Percentiles rank a stretch among this genome's conserved stretches.
phyloP scores from a whole-genome alignment of 2,888 invertebrate genomes.

The Branchipolynoe longqiensis region DNA sequence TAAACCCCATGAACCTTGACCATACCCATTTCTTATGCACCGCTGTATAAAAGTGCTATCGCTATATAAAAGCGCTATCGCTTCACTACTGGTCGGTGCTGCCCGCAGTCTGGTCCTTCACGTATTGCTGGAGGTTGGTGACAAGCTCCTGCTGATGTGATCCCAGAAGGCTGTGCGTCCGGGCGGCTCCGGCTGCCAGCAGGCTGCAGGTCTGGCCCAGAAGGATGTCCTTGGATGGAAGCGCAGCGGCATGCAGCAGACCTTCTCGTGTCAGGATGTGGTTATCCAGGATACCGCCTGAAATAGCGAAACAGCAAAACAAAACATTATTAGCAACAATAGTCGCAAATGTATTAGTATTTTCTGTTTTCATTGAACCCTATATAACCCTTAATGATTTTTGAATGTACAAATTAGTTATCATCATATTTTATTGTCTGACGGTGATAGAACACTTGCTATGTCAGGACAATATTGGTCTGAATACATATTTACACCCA shows the following conservation, averaged over 20 bases:
- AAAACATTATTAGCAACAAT: too few species aligned
- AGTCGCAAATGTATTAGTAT: background rate
- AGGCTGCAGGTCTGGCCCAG: conserved; percentile 59
- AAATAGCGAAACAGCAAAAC: too few species aligned
- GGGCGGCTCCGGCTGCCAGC: conserved; percentile 45
- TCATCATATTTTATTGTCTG: too few species aligned
- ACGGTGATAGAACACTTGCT: too few species aligned
- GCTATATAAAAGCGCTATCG: too few species aligned
- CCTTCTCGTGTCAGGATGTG: conserved; percentile 61
- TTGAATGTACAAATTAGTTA: too few species aligned
- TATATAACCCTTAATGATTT: background rate
- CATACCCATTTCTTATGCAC: too few species aligned
- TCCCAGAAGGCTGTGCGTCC: conserved; percentile 48
- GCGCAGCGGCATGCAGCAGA: conserved; percentile 57
- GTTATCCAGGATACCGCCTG: conserved; percentile 64
- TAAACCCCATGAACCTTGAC: too few species aligned
- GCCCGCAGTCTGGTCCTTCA: conserved; percentile 38
- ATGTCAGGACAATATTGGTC: too few species aligned
- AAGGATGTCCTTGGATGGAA: conserved; percentile 59
- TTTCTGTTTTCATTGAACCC: background rate
- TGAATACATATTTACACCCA: too few species aligned
- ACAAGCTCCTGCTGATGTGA: conserved; percentile 62
- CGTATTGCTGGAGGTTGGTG: conserved; percentile 59
- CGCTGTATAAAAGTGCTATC: too few species aligned
- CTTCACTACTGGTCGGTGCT: too few species aligned